Conservation (phyloP, 2,113 vertebrate species). For the Petaurus breviceps region DNA sequence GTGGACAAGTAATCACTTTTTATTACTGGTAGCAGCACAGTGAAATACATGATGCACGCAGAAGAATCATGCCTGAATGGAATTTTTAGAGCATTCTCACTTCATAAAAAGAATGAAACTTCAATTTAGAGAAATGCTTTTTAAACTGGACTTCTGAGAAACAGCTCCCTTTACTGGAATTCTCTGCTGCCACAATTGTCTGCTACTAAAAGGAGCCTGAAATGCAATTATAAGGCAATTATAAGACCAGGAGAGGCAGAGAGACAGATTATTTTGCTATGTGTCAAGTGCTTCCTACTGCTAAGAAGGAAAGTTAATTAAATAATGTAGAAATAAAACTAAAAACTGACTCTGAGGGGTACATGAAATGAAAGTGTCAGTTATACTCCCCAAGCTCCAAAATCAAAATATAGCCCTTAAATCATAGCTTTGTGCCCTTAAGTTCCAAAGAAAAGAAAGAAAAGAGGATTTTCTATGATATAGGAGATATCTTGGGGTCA, state of each 20-base stretch:
- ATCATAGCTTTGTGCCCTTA: neutral
- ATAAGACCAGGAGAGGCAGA: neutral
- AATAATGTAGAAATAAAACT: constrained; percentile 6
- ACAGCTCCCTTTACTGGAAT: neutral
- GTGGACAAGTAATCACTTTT: neutral
- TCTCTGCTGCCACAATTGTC: neutral
- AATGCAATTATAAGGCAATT: neutral
- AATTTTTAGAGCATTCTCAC: neutral
- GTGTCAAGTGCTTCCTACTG: constrained; percentile 17
- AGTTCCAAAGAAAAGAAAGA: neutral
- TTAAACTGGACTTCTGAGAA: neutral
- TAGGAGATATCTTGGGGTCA: neutral
- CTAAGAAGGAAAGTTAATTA: constrained; percentile 13
- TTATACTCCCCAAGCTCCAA: neutral
- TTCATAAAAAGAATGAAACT: constrained; percentile 24
- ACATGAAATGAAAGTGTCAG: neutral
- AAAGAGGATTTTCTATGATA: neutral
- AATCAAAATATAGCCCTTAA: constrained; percentile 15
- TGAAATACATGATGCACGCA: neutral
- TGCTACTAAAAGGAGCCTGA: neutral
- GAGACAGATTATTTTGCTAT: neutral
- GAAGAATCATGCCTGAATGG: neutral
- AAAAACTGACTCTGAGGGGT: neutral
- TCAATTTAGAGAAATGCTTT: neutral
- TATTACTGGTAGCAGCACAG: neutral